A percentile compares a stretch with the other conserved stretches of the same genome.
Conservation (phyloP, 2,113 vertebrate species). For the Delphinapterus leucas region DNA sequence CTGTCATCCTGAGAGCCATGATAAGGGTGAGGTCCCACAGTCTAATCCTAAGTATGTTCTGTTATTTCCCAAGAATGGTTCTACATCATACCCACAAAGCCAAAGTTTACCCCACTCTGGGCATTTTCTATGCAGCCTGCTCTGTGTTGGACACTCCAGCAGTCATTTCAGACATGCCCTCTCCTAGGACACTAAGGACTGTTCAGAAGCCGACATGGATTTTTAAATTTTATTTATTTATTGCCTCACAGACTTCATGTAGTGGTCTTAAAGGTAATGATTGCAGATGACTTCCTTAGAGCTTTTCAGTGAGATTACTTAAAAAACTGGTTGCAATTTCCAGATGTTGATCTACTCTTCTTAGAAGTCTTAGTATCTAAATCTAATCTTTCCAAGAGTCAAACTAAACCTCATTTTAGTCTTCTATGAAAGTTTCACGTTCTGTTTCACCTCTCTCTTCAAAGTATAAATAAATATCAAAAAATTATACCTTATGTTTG, state of each 20-base stretch:
- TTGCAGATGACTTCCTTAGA: neutral
- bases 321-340: neutral
- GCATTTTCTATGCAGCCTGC: accelerated
- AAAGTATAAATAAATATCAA: neutral
- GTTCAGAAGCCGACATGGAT: neutral
- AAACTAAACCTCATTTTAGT: neutral
- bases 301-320: neutral
- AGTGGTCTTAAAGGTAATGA: neutral
- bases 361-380: neutral
- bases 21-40: neutral
- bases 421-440: neutral
- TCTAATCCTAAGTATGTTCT: neutral
- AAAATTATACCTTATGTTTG: neutral
- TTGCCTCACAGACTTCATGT: no score
- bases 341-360: neutral
- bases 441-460: neutral
- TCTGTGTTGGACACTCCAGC: neutral
- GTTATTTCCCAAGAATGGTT: neutral
- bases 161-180: neutral
- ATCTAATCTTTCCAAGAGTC: neutral
- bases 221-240: neutral
- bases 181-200: no score
- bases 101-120: neutral
- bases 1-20: neutral
- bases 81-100: neutral